Percentiles rank a stretch among this genome's conserved stretches.
phyloP scores from a whole-genome alignment of 1,140 invertebrate genomes.

The Drosophila bocki region DNA sequence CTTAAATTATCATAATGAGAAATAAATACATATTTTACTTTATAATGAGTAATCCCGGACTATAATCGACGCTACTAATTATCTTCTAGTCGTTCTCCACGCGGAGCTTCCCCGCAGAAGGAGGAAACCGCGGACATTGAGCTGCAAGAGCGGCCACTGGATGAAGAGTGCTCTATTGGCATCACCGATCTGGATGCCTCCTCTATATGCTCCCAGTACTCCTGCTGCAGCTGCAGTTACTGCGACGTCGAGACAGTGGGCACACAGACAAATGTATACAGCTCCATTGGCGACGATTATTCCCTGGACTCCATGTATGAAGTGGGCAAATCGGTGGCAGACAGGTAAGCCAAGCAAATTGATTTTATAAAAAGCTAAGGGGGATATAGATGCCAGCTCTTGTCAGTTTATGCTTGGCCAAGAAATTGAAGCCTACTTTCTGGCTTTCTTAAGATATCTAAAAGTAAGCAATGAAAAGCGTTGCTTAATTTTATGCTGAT shows the following conservation, averaged over 20 bases:
- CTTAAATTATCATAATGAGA: not conserved
- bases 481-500: not conserved
- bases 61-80: not conserved
- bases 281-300: conserved; percentile 74
- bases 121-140: conserved; percentile 15
- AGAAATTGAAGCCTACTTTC: conserved; percentile 20
- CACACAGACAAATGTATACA: conserved; percentile 65
- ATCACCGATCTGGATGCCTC: conserved; percentile 82
- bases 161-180: conserved; percentile 83
- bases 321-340: conserved; percentile 51
- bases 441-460: not conserved
- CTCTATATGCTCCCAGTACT: conserved; percentile 86
- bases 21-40: conserved; percentile 2
- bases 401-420: not conserved
- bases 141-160: conserved; percentile 20
- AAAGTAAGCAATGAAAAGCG: not conserved
- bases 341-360: conserved; percentile 64
- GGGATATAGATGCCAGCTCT: conserved; percentile 14
- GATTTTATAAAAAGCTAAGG: not conserved
- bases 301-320: conserved; percentile 76
- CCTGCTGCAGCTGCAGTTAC: conserved; percentile 87
- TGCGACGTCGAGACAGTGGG: conserved; percentile 81
- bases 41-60: not conserved
- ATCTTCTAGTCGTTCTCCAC: conserved; percentile 54
- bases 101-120: conserved; percentile 37